These are phyloP conservation scores for Pelobates fuscus DNA, from an alignment of 2,113 vertebrate genomes.

Conservation along the genomic window DNA sequence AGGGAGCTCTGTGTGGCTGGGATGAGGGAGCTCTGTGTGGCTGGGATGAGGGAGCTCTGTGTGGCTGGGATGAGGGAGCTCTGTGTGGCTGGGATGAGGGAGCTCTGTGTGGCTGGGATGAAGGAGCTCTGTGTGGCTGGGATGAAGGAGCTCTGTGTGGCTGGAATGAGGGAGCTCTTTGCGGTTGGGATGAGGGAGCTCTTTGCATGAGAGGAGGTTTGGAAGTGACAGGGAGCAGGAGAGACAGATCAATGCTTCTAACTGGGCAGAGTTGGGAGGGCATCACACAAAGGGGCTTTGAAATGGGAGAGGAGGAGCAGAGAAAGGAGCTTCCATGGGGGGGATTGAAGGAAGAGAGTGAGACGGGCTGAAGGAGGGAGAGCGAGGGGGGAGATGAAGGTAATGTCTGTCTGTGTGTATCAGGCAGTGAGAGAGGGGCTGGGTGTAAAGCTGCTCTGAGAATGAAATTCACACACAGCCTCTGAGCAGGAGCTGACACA, in stretches of 20 bases:
- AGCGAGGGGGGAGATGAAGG: neutral
- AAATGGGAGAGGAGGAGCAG: conserved; percentile 29
- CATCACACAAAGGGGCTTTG: conserved; percentile 33
- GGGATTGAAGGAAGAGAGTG: neutral
- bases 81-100: neutral
- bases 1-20: neutral
- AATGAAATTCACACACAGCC: no score
- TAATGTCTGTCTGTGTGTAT: no score
- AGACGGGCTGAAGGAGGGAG: neutral
- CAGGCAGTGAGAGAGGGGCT: no score
- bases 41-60: neutral
- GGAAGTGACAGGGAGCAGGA: conserved; percentile 15
- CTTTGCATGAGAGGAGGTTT: neutral
- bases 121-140: neutral
- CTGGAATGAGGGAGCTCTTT: neutral
- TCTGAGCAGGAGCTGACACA: neutral
- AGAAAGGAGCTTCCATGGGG: conserved; percentile 16
- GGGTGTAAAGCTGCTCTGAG: no score
- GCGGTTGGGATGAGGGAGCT: neutral
- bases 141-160: neutral
- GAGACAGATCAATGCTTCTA: conserved; percentile 13
- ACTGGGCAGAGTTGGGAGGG: conserved; percentile 28
- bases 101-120: neutral
- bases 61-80: neutral
- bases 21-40: neutral